These are phyloP conservation scores for Leucopsar rothschildi DNA, from an alignment of 2,113 vertebrate species.

Conservation along the genomic window DNA sequence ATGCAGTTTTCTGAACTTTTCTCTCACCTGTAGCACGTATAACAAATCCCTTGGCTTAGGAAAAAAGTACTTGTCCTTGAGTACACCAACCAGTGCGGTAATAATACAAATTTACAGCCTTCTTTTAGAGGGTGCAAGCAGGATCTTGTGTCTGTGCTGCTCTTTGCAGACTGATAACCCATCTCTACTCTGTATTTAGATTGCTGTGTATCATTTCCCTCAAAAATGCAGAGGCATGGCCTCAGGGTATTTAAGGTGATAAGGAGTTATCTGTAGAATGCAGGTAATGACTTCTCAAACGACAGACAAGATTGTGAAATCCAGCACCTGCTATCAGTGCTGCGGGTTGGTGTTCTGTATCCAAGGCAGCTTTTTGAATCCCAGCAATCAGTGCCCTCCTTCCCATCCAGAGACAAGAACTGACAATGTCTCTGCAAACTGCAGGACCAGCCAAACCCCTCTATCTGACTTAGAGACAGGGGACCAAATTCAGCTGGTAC, in stretches of 20 bases:
- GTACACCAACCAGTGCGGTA: neutral
- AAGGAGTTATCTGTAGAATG: neutral
- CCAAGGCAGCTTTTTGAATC: neutral
- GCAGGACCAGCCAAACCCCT: neutral
- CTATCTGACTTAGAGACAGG: neutral
- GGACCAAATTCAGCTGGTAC: neutral
- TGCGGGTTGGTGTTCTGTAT: fast-evolving
- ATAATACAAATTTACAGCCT: neutral
- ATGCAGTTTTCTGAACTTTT: neutral
- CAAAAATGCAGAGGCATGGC: neutral
- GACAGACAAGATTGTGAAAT: neutral
- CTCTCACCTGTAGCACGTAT: neutral
- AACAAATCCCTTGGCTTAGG: neutral
- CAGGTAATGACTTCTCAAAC: neutral
- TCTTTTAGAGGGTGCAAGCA: neutral
- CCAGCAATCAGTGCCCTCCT: neutral
- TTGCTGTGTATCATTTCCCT: neutral
- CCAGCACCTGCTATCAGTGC: neutral
- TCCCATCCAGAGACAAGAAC: neutral
- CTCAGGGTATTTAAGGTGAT: neutral
- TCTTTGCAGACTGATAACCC: neutral
- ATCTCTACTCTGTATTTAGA: neutral
- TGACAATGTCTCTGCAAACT: neutral
- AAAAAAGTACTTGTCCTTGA: neutral
- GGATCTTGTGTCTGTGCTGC: neutral